These are phyloP conservation scores for Myripristis jacobus DNA, from an alignment of 2,797 vertebrate genomes.

Conservation along the genomic window DNA sequence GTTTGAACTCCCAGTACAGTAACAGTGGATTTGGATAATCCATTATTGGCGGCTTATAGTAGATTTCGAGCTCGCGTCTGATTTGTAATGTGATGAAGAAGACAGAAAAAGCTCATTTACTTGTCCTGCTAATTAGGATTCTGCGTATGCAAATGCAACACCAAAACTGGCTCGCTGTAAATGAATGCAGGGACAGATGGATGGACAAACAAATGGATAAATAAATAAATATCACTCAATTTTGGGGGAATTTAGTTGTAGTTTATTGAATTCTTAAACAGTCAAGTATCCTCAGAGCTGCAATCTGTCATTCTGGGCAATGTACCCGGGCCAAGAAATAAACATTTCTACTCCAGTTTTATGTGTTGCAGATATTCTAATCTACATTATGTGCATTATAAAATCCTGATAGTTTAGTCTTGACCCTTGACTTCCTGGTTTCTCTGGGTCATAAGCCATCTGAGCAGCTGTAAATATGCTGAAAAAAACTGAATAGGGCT, in stretches of 20 bases:
- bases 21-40: constrained; percentile 37
- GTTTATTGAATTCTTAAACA: not conserved
- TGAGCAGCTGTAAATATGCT: constrained; percentile 31
- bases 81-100: constrained; percentile 15
- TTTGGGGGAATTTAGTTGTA: not conserved
- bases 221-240: not conserved
- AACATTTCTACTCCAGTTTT: not conserved
- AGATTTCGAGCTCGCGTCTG: constrained; percentile 15
- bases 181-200: not conserved
- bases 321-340: not conserved
- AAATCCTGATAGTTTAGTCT: constrained; percentile 19
- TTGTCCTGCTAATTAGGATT: constrained; percentile 23
- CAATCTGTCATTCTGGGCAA: not conserved
- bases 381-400: constrained; percentile 30
- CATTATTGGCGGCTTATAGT: constrained; percentile 29
- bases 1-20: constrained; percentile 33
- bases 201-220: not conserved
- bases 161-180: not conserved
- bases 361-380: not conserved
- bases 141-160: not conserved
- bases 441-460: constrained; percentile 28
- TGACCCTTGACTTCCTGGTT: constrained; percentile 38
- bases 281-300: not conserved
- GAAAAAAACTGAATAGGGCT: constrained; percentile 32
- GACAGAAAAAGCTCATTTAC: constrained; percentile 19